Evolutionary conservation across 2,113 vertebrate species (phyloP), one percentile per base, ranked within the genome.

Genomic region (Calyptommatus sinebrachiatus): DNA sequence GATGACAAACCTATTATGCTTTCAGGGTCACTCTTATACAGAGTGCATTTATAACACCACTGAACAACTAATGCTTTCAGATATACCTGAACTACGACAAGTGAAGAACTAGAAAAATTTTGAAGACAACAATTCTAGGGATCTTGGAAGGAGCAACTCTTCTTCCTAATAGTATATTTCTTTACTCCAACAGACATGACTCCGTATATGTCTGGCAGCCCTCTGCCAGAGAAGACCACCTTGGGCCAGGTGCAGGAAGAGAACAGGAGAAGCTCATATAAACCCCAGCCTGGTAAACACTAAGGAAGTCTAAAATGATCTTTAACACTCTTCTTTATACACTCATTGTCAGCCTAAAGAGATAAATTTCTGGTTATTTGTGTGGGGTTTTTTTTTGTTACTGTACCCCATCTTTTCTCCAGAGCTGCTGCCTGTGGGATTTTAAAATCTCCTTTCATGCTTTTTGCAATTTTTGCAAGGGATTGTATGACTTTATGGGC

Each of bases 181-280:
- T 76, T 76, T 94, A 12, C 78, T 83, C 85, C 80, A 90, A 72
- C 88, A 99, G 97, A 98, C 94, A 94, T 97, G 96, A 98, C 97
- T 74, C 96, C 97, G 7, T 97, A 97, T 92, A 97, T 98, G 92
- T 98, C 97, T 70, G 96, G 96, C 71, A 94, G 92, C 70, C 92
- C 93, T 22, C 86, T 93, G 83, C 71, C 96, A 91, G 97, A 97
- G 89, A 98, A 96, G 57, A 92, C 93, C 83, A 89, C 91, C 72
- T 82, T 92, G 74, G 92, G 91, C 53, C 94, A 94, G 85, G 95
- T 94, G 61, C 94, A 95, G 91, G 96, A 97, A 72, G 95, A 96
- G 81, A 88, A 86, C 0, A 95, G 96, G 91, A 93, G 93, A 61
- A 89, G 92, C 24, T 91, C 93, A 84, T 92, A 94, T 88, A 94